A percentile compares a stretch with the other conserved stretches of the same genome.
Evolutionary conservation across 2,797 vertebrate genomes (phyloP).

Genomic region (Acanthornis magna): DNA sequence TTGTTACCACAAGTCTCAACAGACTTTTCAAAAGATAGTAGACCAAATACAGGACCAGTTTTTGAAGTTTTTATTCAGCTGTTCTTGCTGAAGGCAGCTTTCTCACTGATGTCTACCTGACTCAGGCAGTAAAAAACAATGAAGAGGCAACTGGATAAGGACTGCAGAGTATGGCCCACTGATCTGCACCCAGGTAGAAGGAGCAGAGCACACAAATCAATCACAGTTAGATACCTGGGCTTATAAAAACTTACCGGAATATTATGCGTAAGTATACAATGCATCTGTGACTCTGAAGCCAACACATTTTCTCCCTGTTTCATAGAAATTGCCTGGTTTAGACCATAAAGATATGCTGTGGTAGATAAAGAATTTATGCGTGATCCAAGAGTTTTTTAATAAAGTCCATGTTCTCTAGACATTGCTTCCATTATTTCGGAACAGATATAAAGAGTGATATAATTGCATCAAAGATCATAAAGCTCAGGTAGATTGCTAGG

Average conservation of each 20-base stretch:
- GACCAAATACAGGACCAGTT: not conserved
- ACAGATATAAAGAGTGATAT: not conserved
- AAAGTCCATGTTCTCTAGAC: not conserved
- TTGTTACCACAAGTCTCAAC: not conserved
- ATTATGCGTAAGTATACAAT: not conserved
- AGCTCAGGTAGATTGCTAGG: not conserved
- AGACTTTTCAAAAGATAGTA: constrained; percentile 3
- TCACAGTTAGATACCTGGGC: not conserved
- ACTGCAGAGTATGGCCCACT: not conserved
- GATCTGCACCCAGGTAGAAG: not conserved
- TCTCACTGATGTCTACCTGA: not conserved
- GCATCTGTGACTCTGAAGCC: not conserved
- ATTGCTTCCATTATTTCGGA: not conserved
- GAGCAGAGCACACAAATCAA: not conserved
- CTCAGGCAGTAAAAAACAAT: not conserved
- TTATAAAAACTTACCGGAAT: not conserved
- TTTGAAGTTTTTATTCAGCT: constrained; percentile 23
- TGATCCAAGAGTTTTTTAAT: not conserved
- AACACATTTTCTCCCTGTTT: not conserved
- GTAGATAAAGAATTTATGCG: not conserved
- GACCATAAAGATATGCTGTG: not conserved
- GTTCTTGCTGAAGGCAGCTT: not conserved
- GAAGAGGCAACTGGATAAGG: not conserved
- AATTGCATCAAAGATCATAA: not conserved
- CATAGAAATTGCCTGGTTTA: not conserved